Conservation (phyloP, 2,797 vertebrate genomes). For the Passerculus sandwichensis region DNA sequence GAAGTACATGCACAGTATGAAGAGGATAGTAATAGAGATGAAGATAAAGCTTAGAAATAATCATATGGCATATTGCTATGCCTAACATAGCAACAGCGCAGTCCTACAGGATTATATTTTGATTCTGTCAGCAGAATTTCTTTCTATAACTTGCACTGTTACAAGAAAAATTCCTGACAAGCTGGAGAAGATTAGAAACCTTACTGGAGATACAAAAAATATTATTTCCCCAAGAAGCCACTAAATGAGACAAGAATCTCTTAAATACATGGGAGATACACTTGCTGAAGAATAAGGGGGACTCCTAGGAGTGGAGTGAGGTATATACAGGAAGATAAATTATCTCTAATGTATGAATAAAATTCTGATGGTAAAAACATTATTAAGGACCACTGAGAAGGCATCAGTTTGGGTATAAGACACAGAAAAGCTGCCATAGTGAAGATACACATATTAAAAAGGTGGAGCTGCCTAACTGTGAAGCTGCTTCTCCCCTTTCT, state of each 20-base stretch:
- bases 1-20: background rate
- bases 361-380: background rate
- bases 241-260: background rate
- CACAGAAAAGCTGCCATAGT: background rate
- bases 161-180: background rate
- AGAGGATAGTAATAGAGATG: background rate
- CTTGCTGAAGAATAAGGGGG: background rate
- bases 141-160: background rate
- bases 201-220: background rate
- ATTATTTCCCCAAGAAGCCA: background rate
- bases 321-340: background rate
- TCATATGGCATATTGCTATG: background rate
- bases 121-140: slow-evolving; percentile 22
- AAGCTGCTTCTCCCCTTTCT: background rate
- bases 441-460: background rate
- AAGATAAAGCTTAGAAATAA: slow-evolving; percentile 9
- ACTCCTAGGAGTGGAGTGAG: background rate
- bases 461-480: background rate
- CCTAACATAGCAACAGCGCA: background rate
- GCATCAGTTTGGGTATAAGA: background rate
- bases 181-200: slow-evolving; percentile 1
- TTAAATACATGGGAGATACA: background rate
- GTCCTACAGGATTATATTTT: slow-evolving; percentile 23
- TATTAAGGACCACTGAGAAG: background rate
- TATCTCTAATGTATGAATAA: background rate